Evolutionary conservation across 1,140 invertebrate genomes (phyloP).

Genomic region (Bombus difficillimus): DNA sequence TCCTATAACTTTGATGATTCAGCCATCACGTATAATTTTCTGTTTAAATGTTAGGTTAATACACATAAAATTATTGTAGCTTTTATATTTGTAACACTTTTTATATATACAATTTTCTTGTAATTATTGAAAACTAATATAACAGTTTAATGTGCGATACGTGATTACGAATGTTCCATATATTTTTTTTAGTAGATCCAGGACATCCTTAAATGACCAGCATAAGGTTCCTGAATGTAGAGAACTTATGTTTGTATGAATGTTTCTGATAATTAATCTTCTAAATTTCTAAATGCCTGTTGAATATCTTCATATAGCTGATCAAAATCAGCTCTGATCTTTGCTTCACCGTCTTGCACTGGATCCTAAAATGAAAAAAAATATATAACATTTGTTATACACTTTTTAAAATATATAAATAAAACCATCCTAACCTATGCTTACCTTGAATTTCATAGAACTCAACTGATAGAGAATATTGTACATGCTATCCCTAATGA

Average conservation of each 20-base stretch:
- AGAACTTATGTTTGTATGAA: conserved; percentile 56
- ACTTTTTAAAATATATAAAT: conserved; percentile 3
- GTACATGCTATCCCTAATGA: conserved; percentile 98
- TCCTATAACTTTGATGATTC: conserved; percentile 71
- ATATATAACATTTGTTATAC: background rate
- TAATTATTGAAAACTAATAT: conserved; percentile 24
- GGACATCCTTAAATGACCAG: conserved; percentile 78
- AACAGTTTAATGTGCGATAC: conserved; percentile 30
- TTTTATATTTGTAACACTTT: conserved; percentile 48
- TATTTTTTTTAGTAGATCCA: conserved; percentile 53
- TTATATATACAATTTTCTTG: conserved; percentile 38
- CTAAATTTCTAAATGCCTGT: conserved; percentile 98
- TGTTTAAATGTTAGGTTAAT: conserved; percentile 29
- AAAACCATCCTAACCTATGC: background rate
- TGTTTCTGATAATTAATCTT: conserved; percentile 90
- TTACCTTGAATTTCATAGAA: conserved; percentile 99
- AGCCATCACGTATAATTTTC: conserved; percentile 42
- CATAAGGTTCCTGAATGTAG: conserved; percentile 45
- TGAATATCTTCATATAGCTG: conserved; percentile 97
- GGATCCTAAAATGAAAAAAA: conserved; percentile 89
- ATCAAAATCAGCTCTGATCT: conserved; percentile 98
- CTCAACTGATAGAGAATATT: conserved; percentile 98
- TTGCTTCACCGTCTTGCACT: conserved; percentile 97
- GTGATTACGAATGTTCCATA: conserved; percentile 41
- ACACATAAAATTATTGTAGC: conserved; percentile 32